Conservation (phyloP, 2,888 invertebrate genomes). For the Macrophya annulata region DNA sequence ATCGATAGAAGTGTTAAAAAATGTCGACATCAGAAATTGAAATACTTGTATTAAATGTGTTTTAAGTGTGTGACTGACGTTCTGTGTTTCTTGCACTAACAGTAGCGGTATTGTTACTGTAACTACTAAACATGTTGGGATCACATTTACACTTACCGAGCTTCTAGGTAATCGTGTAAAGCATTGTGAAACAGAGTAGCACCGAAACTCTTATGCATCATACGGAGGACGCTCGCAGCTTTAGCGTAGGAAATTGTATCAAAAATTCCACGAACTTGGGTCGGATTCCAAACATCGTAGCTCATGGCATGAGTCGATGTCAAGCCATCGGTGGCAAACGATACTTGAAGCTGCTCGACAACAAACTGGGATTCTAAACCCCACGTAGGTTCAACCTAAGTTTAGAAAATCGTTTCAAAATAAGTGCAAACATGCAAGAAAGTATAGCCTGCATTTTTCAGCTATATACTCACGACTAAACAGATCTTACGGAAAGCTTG, state of each 20-base stretch:
- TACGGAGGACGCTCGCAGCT: conserved; percentile 84
- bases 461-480: background rate
- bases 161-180: conserved; percentile 81
- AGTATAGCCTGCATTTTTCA: background rate
- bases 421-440: background rate
- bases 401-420: conserved; percentile 55
- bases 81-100: background rate
- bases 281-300: conserved; percentile 81
- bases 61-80: background rate
- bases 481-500: background rate
- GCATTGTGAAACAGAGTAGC: conserved; percentile 81
- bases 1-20: background rate
- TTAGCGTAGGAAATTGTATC: conserved; percentile 87
- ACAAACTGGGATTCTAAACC: conserved; percentile 87
- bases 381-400: conserved; percentile 84
- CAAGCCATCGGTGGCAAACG: conserved; percentile 84
- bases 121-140: background rate
- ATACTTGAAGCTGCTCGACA: conserved; percentile 85
- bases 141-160: conserved; percentile 78
- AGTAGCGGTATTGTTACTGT: background rate
- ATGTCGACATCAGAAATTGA: background rate
- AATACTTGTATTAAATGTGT: background rate
- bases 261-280: conserved; percentile 84
- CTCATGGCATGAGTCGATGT: conserved; percentile 83
- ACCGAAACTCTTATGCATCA: conserved; percentile 86